A percentile compares a stretch with the other conserved stretches of the same genome.
Conservation (phyloP, 2,888 invertebrate genomes). For the Drosophila hamatofila region DNA sequence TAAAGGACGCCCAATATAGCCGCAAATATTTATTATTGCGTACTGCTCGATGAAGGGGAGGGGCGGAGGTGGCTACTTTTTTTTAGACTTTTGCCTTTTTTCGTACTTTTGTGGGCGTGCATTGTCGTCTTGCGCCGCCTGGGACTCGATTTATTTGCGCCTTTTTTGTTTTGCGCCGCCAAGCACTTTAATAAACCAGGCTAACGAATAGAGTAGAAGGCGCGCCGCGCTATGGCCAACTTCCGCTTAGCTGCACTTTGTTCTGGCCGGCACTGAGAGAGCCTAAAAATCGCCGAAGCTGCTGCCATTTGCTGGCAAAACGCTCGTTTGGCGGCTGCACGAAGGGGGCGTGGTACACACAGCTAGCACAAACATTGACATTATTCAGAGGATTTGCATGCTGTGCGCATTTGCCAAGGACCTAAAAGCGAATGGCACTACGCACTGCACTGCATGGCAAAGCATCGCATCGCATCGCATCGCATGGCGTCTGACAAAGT, state of each 20-base stretch:
- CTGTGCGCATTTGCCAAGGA: slow-evolving; percentile 47
- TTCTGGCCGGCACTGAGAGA: slow-evolving; percentile 24
- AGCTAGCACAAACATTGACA: slow-evolving; percentile 68
- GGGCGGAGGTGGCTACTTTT: slow-evolving; percentile 12
- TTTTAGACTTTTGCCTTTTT: slow-evolving; percentile 16
- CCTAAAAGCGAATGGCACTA: slow-evolving; percentile 16
- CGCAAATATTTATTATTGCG: slow-evolving; percentile 76
- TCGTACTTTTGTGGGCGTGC: slow-evolving; percentile 15
- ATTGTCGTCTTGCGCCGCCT: slow-evolving; percentile 24
- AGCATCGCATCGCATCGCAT: slow-evolving; percentile 4
- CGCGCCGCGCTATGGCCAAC: slow-evolving; percentile 54
- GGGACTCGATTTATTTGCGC: slow-evolving; percentile 49
- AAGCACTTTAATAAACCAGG: slow-evolving; percentile 69
- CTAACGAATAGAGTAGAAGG: slow-evolving; percentile 56
- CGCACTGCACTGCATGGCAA: slow-evolving; percentile 11
- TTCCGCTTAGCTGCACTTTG: slow-evolving; percentile 66
- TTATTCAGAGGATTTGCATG: slow-evolving; percentile 75
- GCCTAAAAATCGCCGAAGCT: slow-evolving; percentile 22
- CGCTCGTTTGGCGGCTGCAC: neutral
- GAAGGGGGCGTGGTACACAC: slow-evolving; percentile 1
- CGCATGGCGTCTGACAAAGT: slow-evolving; percentile 56
- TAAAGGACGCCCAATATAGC: slow-evolving; percentile 55
- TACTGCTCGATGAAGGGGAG: slow-evolving; percentile 20
- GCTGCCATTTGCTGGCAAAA: slow-evolving; percentile 39
- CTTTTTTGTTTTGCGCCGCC: slow-evolving; percentile 39